These are phyloP conservation scores for Tethya wilhelma DNA, from an alignment of 37 sponge, comb jelly and placozoan species.

Conservation along the genomic window DNA sequence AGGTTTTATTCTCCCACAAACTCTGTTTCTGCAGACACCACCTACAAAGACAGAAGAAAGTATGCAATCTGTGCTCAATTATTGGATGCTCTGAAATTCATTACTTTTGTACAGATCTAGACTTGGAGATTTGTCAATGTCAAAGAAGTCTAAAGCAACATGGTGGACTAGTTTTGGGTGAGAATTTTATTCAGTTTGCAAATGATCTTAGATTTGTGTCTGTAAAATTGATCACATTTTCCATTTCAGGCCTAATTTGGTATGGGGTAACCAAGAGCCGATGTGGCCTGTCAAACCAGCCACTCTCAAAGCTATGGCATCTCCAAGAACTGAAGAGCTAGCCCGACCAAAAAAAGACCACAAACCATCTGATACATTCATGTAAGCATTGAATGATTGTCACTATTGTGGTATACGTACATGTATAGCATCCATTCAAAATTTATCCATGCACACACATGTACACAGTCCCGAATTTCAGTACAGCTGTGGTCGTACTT, in stretches of 20 bases:
- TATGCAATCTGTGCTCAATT: no score
- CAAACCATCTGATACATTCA: conserved; percentile 41
- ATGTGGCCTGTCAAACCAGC: conserved; percentile 84
- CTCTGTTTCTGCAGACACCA: no score
- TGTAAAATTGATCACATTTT: background rate
- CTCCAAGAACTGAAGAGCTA: conserved; percentile 54
- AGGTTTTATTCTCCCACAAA: no score
- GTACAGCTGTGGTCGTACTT: conserved; percentile 82
- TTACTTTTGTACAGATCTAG: background rate
- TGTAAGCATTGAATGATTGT: conserved; percentile 39
- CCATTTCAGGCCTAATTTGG: conserved; percentile 50
- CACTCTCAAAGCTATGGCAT: conserved; percentile 68
- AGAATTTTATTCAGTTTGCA: background rate
- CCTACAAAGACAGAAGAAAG: no score
- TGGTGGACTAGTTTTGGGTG: conserved; percentile 81
- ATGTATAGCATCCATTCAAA: background rate
- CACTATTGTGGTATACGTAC: background rate
- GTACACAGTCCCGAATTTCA: conserved; percentile 77
- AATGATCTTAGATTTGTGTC: background rate
- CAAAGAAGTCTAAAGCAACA: conserved; percentile 65
- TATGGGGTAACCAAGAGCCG: conserved; percentile 95
- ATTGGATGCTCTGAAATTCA: background rate
- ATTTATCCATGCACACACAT: background rate
- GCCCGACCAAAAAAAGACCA: conserved; percentile 78
- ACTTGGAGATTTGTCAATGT: conserved; percentile 28